phyloP scores from a whole-genome alignment of 2,888 invertebrate species.

The Sarcophaga variegata region DNA sequence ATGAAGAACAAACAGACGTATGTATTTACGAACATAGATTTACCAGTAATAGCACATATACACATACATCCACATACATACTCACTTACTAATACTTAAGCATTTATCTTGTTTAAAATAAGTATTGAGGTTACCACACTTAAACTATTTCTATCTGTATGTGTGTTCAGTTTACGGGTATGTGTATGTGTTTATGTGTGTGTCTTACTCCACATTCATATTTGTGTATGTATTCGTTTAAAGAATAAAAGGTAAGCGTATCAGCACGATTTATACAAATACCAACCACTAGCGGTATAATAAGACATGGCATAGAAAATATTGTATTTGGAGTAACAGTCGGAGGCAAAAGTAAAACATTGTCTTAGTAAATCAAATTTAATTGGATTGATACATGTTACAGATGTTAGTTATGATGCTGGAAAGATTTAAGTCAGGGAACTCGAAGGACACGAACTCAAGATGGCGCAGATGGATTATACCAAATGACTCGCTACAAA shows the following conservation, averaged over 20 bases:
- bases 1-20: constrained; percentile 56
- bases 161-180: constrained; percentile 3
- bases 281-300: constrained; percentile 20
- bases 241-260: neutral
- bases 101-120: constrained; percentile 22
- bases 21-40: neutral
- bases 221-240: constrained; percentile 1
- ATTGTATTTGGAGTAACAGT: constrained; percentile 41
- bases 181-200: neutral
- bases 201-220: neutral
- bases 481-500: too few species aligned
- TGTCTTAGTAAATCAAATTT: too few species aligned
- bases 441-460: too few species aligned
- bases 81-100: neutral
- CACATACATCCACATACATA: neutral
- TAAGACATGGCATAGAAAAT: constrained; percentile 22
- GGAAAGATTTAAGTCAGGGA: too few species aligned
- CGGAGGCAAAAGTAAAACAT: neutral
- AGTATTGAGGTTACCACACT: constrained; percentile 62
- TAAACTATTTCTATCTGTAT: constrained; percentile 46
- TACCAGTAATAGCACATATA: neutral
- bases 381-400: too few species aligned
- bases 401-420: too few species aligned
- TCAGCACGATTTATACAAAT: constrained; percentile 24
- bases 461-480: too few species aligned